A percentile compares a stretch with the other conserved stretches of the same genome.
Conservation (phyloP, 2,888 invertebrate species). For the Protonemura montana region DNA sequence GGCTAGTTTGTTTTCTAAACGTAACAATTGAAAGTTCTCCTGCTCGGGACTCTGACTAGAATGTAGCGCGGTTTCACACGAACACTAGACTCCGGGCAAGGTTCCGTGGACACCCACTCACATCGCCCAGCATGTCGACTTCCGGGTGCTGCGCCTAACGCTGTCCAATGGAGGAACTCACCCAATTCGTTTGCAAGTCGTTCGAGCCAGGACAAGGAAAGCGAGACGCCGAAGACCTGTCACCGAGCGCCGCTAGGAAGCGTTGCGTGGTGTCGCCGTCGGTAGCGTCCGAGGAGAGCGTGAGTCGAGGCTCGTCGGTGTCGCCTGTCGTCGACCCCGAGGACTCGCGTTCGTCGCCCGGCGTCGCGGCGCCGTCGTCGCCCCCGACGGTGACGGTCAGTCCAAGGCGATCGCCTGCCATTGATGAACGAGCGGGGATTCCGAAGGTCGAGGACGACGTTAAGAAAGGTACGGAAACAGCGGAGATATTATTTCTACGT, state of each 20-base stretch:
- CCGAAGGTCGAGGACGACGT: constrained; percentile 12
- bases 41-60: no score
- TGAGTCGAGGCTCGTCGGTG: constrained; percentile 52
- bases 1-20: no score
- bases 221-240: constrained; percentile 16
- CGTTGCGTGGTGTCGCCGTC: constrained; percentile 16
- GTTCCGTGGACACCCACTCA: not conserved
- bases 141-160: not conserved
- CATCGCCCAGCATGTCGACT: not conserved
- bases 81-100: not conserved
- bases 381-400: constrained; percentile 32
- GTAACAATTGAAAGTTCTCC: no score
- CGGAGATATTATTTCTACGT: no score
- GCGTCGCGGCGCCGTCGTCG: constrained; percentile 32
- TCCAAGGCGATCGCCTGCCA: constrained; percentile 22
- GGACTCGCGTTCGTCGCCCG: constrained; percentile 57
- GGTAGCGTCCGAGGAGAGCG: constrained; percentile 25
- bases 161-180: constrained; percentile 80
- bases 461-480: constrained; percentile 10
- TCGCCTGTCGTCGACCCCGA: constrained; percentile 57
- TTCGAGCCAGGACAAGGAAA: constrained; percentile 64
- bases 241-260: not conserved
- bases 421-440: not conserved
- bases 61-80: not conserved
- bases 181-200: constrained; percentile 89